Evolutionary conservation across 2,797 vertebrate species (phyloP).

Genomic region (Falco novaeseelandiae): DNA sequence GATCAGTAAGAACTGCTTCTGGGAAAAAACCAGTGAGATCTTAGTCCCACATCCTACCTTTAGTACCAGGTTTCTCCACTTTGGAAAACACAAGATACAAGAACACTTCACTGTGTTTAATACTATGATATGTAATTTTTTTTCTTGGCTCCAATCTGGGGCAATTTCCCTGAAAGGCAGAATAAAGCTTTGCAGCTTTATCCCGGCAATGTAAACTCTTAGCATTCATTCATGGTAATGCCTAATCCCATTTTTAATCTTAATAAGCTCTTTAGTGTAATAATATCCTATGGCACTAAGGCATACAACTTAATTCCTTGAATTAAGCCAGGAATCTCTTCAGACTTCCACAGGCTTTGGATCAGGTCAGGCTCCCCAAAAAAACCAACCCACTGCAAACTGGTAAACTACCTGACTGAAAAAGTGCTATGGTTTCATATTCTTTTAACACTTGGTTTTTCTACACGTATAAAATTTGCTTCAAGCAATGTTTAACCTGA

Average conservation of each 20-base stretch:
- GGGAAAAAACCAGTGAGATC: background rate
- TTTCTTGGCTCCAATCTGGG: background rate
- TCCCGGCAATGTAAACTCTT: background rate
- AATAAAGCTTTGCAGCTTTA: conserved; percentile 31
- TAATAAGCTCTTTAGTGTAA: conserved; percentile 47
- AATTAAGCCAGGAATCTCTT: background rate
- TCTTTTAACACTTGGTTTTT: background rate
- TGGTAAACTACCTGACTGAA: background rate
- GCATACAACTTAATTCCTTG: conserved; percentile 27
- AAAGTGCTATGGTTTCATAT: background rate
- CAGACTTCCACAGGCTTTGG: background rate
- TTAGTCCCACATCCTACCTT: background rate
- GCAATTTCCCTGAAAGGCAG: background rate
- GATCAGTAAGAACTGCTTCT: background rate
- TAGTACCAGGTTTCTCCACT: background rate
- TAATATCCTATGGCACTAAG: conserved; percentile 18
- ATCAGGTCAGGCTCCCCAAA: background rate
- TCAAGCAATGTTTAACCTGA: background rate
- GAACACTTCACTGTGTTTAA: background rate
- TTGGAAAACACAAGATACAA: background rate
- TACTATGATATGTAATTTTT: background rate
- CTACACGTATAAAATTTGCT: background rate
- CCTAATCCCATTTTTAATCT: conserved; percentile 61
- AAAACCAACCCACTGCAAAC: background rate
- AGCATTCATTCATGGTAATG: conserved; percentile 4